Evolutionary conservation across 2,113 vertebrate genomes (phyloP).

Genomic region (Corythoichthys haematopterus): DNA sequence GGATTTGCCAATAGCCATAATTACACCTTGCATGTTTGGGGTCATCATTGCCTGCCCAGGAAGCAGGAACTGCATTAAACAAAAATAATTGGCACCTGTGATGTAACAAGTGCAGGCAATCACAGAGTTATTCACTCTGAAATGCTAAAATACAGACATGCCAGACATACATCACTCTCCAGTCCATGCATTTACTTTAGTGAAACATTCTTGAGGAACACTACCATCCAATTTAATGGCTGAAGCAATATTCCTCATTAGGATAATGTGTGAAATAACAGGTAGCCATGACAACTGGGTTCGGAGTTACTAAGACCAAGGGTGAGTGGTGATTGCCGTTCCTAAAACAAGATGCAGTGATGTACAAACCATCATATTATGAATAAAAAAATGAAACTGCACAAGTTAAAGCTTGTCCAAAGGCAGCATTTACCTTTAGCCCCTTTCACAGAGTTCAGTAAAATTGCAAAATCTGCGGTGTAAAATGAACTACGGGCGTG

Average conservation of each 20-base stretch:
- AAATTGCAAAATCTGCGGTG: background rate
- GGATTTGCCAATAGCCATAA: constrained; percentile 99
- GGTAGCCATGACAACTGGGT: constrained; percentile 20
- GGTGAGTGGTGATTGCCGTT: background rate
- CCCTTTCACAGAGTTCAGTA: background rate
- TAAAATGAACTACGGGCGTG: background rate
- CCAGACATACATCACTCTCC: constrained; percentile 41
- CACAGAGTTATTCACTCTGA: constrained; percentile 22
- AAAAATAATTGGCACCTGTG: constrained; percentile 36
- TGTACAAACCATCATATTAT: background rate
- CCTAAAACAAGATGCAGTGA: background rate
- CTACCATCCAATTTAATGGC: constrained; percentile 21
- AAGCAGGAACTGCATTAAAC: constrained; percentile 72
- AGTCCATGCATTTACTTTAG: constrained; percentile 59
- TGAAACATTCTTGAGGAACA: constrained; percentile 20
- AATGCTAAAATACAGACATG: constrained; percentile 39
- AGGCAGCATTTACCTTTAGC: background rate
- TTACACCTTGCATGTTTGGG: constrained; percentile 98
- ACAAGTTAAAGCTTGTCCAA: background rate
- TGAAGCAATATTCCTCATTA: constrained; percentile 14
- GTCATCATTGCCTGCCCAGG: constrained; percentile 96
- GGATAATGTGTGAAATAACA: constrained; percentile 17
- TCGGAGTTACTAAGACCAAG: constrained; percentile 16
- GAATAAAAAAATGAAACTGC: background rate
- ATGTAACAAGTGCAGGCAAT: constrained; percentile 24